phyloP scores from a whole-genome alignment of 2,888 invertebrate genomes.

The Tryphoninae sp. region DNA sequence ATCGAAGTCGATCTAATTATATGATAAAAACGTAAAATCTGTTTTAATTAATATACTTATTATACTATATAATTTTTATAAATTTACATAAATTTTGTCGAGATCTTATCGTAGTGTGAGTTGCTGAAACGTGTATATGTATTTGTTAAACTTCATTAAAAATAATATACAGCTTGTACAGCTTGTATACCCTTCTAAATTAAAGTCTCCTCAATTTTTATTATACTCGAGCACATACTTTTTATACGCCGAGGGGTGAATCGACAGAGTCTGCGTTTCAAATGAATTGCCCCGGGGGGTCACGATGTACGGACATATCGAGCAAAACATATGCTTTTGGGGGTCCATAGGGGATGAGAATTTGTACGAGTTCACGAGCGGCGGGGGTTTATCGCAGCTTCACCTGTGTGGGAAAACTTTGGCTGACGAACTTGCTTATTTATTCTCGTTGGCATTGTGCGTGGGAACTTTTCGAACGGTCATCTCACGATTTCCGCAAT shows the following conservation, averaged over 20 bases:
- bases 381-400: conserved; percentile 20
- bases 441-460: conserved; percentile 16
- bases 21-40: too few relatives aligned
- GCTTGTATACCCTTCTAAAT: conserved; percentile 40
- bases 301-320: conserved; percentile 2
- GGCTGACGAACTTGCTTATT: conserved; percentile 8
- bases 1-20: too few relatives aligned
- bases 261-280: background rate
- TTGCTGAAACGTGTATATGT: background rate
- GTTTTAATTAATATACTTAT: too few relatives aligned
- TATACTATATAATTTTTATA: too few relatives aligned
- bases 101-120: too few relatives aligned
- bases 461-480: conserved; percentile 48
- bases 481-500: conserved; percentile 48
- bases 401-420: conserved; percentile 34
- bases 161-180: conserved; percentile 21
- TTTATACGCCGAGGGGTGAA: conserved; percentile 32
- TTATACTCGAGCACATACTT: conserved; percentile 19
- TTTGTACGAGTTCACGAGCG: conserved; percentile 4
- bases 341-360: conserved; percentile 51
- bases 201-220: conserved; percentile 47
- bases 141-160: background rate
- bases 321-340: conserved; percentile 49
- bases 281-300: conserved; percentile 42
- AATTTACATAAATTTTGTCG: too few relatives aligned